phyloP scores from a whole-genome alignment of 2,797 vertebrate species.

The Pagetopsis macropterus region DNA sequence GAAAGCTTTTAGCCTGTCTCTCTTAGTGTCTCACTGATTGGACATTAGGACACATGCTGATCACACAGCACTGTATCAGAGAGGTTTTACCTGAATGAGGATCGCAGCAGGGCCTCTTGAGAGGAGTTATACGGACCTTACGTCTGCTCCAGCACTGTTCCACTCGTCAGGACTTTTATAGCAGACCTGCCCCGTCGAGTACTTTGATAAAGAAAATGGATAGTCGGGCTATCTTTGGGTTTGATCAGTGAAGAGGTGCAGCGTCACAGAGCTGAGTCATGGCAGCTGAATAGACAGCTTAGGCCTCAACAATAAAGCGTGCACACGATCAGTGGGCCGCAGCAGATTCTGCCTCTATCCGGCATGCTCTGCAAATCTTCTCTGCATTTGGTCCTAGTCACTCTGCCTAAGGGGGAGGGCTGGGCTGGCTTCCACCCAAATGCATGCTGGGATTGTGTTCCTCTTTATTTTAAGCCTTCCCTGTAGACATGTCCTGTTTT shows the following conservation, averaged over 20 bases:
- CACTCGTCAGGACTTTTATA: slow-evolving; percentile 54
- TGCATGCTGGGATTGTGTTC: slow-evolving; percentile 86
- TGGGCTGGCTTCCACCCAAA: slow-evolving; percentile 77
- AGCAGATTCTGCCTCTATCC: slow-evolving; percentile 55
- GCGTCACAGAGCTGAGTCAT: slow-evolving; percentile 68
- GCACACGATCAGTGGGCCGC: slow-evolving; percentile 60
- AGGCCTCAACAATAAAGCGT: slow-evolving; percentile 58
- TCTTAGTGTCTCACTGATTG: slow-evolving; percentile 43
- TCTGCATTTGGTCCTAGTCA: slow-evolving; percentile 72
- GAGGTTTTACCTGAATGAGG: slow-evolving; percentile 54
- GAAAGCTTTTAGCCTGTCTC: slow-evolving; percentile 31
- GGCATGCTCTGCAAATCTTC: slow-evolving; percentile 70
- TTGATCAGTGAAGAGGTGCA: slow-evolving; percentile 59
- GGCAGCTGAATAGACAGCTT: slow-evolving; percentile 63
- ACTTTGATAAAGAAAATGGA: slow-evolving; percentile 58
- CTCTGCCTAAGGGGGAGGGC: slow-evolving; percentile 58
- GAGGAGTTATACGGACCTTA: slow-evolving; percentile 49
- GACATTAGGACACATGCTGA: slow-evolving; percentile 39
- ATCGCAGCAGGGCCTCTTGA: slow-evolving; percentile 45
- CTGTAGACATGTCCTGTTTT: slow-evolving; percentile 88
- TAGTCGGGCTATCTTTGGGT: slow-evolving; percentile 48
- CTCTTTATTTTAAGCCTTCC: slow-evolving; percentile 89
- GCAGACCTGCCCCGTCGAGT: slow-evolving; percentile 32
- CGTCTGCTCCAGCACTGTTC: slow-evolving; percentile 37
- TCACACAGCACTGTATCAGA: slow-evolving; percentile 53